These are phyloP conservation scores for Drosophila ficusphila DNA, from an alignment of 1,140 invertebrate genomes.

Conservation along the genomic window DNA sequence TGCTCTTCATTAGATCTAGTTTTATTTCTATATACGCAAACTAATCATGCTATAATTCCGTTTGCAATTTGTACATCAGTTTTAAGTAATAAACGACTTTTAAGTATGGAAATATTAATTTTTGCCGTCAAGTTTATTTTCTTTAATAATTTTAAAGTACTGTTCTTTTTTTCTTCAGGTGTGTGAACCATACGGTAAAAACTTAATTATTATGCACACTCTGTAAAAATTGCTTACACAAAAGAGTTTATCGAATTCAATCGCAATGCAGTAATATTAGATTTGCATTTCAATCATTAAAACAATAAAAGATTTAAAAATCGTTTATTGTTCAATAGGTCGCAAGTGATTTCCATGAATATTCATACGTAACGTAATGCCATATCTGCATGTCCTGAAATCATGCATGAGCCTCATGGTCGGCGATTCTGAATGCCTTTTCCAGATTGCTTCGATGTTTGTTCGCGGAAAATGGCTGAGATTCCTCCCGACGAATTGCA, in stretches of 20 bases:
- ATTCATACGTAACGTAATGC: constrained; percentile 3
- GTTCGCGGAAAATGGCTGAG: constrained; percentile 19
- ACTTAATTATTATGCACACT: neutral
- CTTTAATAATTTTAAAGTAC: no score
- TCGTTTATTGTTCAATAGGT: constrained; percentile 9
- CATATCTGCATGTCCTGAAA: constrained; percentile 12
- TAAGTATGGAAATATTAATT: constrained; percentile 10
- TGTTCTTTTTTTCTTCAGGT: no score
- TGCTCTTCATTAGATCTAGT: constrained; percentile 18
- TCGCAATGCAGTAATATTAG: neutral
- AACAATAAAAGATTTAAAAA: neutral
- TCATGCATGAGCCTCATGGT: constrained; percentile 22
- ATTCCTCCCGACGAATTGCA: constrained; percentile 11
- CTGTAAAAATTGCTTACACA: neutral
- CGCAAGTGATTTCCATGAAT: constrained; percentile 9
- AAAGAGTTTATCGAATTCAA: neutral
- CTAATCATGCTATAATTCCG: constrained; percentile 26
- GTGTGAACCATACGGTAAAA: no score
- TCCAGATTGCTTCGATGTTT: constrained; percentile 29
- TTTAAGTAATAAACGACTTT: constrained; percentile 53
- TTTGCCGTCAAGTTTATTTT: neutral
- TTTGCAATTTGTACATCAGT: constrained; percentile 33
- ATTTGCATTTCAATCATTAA: neutral
- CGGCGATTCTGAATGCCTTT: constrained; percentile 21
- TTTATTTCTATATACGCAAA: constrained; percentile 35